Percentiles rank a stretch among this genome's conserved stretches.
Conservation (phyloP, 2,888 invertebrate species). For the Poecilobothrus nobilitatus region DNA sequence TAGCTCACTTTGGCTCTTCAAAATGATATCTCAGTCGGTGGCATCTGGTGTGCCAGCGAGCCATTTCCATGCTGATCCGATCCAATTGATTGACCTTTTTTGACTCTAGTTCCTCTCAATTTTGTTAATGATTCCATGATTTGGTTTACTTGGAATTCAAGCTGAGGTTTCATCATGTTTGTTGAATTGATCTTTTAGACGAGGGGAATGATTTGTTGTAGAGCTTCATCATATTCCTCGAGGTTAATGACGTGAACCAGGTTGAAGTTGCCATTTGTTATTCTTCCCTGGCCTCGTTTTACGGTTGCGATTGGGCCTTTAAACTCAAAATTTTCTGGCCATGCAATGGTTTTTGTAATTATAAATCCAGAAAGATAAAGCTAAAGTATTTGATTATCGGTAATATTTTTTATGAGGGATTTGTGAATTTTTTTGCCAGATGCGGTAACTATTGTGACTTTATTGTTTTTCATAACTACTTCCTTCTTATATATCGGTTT, state of each 20-base stretch:
- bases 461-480: too few species aligned
- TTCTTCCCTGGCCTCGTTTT: constrained; percentile 7
- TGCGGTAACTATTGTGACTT: too few species aligned
- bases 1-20: constrained; percentile 11
- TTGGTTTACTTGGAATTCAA: background rate
- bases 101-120: constrained; percentile 7
- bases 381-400: background rate
- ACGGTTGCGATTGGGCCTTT: background rate
- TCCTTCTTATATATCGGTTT: constrained; percentile 17
- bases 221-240: background rate
- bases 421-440: constrained; percentile 17
- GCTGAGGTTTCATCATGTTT: background rate
- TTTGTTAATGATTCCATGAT: constrained; percentile 2
- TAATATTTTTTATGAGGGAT: constrained; percentile 18
- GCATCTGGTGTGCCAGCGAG: constrained; percentile 13
- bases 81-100: constrained; percentile 18
- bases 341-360: background rate
- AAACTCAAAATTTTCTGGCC: background rate
- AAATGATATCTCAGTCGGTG: constrained; percentile 12
- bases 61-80: constrained; percentile 13
- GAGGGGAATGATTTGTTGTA: background rate
- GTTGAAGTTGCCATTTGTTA: constrained; percentile 3
- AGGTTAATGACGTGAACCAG: constrained; percentile 5
- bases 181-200: background rate
- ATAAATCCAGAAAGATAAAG: background rate